phyloP scores from a whole-genome alignment of 2,888 invertebrate species.

The Himalopsyche anomala region DNA sequence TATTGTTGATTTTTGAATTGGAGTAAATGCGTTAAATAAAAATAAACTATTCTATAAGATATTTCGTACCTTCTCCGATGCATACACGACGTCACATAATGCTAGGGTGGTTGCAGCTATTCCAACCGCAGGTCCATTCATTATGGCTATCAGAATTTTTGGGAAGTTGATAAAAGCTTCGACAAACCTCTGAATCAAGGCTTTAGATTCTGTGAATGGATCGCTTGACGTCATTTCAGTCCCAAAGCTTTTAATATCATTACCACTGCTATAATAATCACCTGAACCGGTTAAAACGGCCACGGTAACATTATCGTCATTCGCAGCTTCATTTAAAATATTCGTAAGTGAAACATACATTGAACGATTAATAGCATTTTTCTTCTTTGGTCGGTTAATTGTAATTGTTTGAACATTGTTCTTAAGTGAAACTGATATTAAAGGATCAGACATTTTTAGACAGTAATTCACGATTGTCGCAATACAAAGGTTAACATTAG shows the following conservation, averaged over 20 bases:
- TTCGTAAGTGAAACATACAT: slow-evolving; percentile 83
- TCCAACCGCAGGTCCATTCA: slow-evolving; percentile 97
- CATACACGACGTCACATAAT: slow-evolving; percentile 92
- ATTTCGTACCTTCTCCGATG: slow-evolving; percentile 84
- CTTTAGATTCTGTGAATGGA: slow-evolving; percentile 65
- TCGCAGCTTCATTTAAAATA: slow-evolving; percentile 82
- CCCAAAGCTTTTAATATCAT: slow-evolving; percentile 78
- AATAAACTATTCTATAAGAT: too few relatives aligned
- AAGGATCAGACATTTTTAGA: slow-evolving; percentile 54
- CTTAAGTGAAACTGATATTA: slow-evolving; percentile 61
- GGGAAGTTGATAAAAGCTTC: slow-evolving; percentile 89
- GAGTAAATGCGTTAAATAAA: too few relatives aligned
- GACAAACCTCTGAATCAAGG: slow-evolving; percentile 80
- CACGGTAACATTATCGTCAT: slow-evolving; percentile 80
- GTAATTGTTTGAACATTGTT: slow-evolving; percentile 73
- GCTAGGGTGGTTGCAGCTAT: slow-evolving; percentile 90
- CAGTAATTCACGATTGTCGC: background rate
- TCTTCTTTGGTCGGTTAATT: slow-evolving; percentile 86
- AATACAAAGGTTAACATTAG: background rate
- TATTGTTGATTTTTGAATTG: too few relatives aligned
- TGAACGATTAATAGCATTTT: slow-evolving; percentile 84
- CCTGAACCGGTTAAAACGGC: slow-evolving; percentile 89
- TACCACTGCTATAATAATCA: slow-evolving; percentile 90
- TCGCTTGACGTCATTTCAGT: slow-evolving; percentile 67
- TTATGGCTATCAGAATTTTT: slow-evolving; percentile 90